phyloP scores from a whole-genome alignment of 1,140 invertebrate species.

The Listronotus oregonensis region DNA sequence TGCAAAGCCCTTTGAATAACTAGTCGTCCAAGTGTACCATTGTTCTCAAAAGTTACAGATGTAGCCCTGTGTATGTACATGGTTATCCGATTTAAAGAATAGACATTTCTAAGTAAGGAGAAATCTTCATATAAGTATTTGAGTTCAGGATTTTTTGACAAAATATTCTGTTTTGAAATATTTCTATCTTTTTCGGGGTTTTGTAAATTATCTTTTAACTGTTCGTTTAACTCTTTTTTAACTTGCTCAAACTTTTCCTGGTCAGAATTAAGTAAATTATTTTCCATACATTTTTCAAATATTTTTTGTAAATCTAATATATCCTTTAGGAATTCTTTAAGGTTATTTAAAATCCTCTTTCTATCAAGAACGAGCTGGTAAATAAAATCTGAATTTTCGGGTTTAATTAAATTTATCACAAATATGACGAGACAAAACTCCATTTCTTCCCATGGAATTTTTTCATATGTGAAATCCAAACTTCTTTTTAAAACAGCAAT shows the following conservation, averaged over 20 bases:
- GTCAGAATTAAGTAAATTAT: not conserved
- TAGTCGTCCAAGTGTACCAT: not conserved
- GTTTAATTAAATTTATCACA: not conserved
- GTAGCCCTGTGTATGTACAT: not conserved
- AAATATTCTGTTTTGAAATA: not conserved
- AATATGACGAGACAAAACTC: not conserved
- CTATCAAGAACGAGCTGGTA: not conserved
- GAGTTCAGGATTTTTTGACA: not conserved
- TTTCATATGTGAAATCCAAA: slow-evolving; percentile 1
- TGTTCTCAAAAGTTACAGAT: not conserved
- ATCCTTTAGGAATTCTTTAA: not conserved
- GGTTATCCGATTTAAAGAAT: slow-evolving; percentile 1
- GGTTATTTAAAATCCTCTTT: not conserved
- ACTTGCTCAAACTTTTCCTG: too few species aligned
- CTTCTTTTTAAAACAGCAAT: slow-evolving; percentile 6
- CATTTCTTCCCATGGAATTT: slow-evolving; percentile 11
- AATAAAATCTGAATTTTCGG: slow-evolving; percentile 1
- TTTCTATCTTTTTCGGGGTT: too few species aligned
- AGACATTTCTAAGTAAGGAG: slow-evolving; percentile 4
- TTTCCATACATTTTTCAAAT: too few species aligned
- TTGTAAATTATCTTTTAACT: too few species aligned
- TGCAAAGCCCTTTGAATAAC: slow-evolving; percentile 3
- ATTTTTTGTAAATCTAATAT: not conserved
- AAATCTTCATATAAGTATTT: not conserved
- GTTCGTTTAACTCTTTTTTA: not conserved